A percentile compares a stretch with the other conserved stretches of the same genome.
Evolutionary conservation across 1,140 invertebrate genomes (phyloP).

Genomic region (Drosophila burlai): DNA sequence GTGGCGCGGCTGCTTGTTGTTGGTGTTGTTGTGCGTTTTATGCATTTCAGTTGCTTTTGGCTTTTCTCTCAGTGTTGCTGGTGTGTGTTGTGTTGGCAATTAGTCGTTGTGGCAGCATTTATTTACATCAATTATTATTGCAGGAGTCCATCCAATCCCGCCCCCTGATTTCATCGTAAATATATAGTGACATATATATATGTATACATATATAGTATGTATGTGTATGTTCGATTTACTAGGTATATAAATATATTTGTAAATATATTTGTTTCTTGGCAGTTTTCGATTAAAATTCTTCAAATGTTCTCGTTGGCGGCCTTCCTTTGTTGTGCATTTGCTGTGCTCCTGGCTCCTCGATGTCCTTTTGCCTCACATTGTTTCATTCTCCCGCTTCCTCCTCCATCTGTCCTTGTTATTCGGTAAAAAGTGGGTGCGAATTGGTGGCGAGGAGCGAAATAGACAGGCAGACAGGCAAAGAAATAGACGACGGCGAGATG

Average conservation of each 20-base stretch:
- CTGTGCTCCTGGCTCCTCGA: constrained; percentile 31
- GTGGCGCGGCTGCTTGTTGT: constrained; percentile 23
- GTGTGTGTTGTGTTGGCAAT: constrained; percentile 12
- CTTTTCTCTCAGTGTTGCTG: constrained; percentile 28
- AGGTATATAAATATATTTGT: constrained; percentile 56
- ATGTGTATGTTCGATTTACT: constrained; percentile 34
- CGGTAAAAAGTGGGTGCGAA: constrained; percentile 2
- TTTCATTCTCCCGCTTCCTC: constrained; percentile 28
- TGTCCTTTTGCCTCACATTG: constrained; percentile 23
- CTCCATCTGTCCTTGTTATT: constrained; percentile 9
- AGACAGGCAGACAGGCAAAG: constrained; percentile 3
- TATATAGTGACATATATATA: constrained; percentile 9
- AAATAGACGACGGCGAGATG: neutral
- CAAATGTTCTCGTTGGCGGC: constrained; percentile 56
- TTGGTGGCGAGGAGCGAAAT: constrained; percentile 8
- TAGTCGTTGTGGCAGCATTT: constrained; percentile 69
- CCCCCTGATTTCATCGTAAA: constrained; percentile 12
- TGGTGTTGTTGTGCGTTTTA: constrained; percentile 59
- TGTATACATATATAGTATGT: constrained; percentile 8
- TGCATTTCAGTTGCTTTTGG: constrained; percentile 51
- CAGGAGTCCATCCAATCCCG: constrained; percentile 8
- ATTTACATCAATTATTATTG: constrained; percentile 75
- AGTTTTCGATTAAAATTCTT: constrained; percentile 83
- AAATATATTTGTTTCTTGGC: constrained; percentile 65
- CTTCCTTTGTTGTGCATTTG: constrained; percentile 35